Evolutionary conservation across 1,140 invertebrate genomes (phyloP), one percentile per base, ranked within the genome.

Genomic region (Theocolax elegans): DNA sequence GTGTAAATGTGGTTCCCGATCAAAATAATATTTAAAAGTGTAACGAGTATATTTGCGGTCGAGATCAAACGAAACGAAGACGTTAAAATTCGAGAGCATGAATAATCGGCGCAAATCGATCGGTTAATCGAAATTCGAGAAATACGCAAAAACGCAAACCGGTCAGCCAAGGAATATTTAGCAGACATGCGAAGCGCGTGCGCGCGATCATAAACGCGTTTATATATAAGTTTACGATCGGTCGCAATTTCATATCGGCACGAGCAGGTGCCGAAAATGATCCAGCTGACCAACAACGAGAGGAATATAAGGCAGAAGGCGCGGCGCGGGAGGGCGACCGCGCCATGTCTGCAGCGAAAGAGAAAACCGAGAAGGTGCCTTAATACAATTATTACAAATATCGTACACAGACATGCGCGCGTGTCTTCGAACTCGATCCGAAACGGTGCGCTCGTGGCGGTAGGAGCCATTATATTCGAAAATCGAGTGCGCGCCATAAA

Each of bases 221-320:
- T 49, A 29, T 29, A 58, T 56, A 46, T 46, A n/a, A 35, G 25
- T 67, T 56, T 56, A 67, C 64, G 51, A 67, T 58, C 25, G 1
- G 23, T 9, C 1, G 31, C 15, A 66, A 40, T 66, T 67, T 58
- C 51, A 19, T 27, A 54, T 54, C 49, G 25, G 17, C 27, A 46
- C 25, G 64, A 67, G 65, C 72, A 75, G 74, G 68, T 75, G 74
- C 53, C 60, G 67, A 68, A 70, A 75, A 74, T 69, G 72, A 72
- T 27, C 68, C 72, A 71, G 72, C 65, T 65, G 74, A 71, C 72
- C 27, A 25, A 1, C 15, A n/a, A 12, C n/a, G 49, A 12, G 53
- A 56, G 13, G 10, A 48, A 23, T 13, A n/a, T n/a, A n/a, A n/a
- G n/a, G 53, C n/a, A 17, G n/a, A n/a, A 17, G 53, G 3, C 31